Evolutionary conservation across 2,113 vertebrate genomes (phyloP), one percentile per base, ranked within the genome.

Genomic region (Eolophus roseicapilla): DNA sequence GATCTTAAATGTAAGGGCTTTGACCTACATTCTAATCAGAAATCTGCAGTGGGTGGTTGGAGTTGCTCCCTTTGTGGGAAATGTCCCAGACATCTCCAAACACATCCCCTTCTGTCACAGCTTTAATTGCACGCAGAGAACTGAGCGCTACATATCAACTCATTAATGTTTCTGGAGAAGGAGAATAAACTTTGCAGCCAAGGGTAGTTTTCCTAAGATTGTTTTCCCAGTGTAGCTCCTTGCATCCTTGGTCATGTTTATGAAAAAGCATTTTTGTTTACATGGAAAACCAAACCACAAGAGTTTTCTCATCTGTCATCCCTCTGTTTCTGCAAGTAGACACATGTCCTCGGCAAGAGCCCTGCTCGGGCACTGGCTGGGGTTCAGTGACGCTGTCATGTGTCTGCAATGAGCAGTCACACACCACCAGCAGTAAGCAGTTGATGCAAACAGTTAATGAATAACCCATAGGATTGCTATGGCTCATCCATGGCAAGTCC

Each of bases 151-250:
- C 35, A 4, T 65, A 93, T 79, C 83, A 79, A 18, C 44, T 76
- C 77, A 29, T 57, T 71, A 76, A 62, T 14, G 29, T 59, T 88
- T 83, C 68, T 76, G 74, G 50, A 63, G 57, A 86, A 43, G 70
- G 49, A 92, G 88, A 59, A 67, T 71, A 89, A 93, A 76, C 50
- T 95, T 95, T 94, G 90, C 86, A 96, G 89, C 95, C 96, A 94
- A 92, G 86, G 68, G 57, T 17, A 89, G 86, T 92, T 95, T 91
- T 70, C 87, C 53, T 91, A 73, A 70, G 64, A 82, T 81, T 95
- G 60, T 92, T 96, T 96, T 90, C 70, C 81, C 77, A 92, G 29
- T 65, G 87, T 25, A 93, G 53, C 55, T 70, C 85, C 69, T 57
- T 52, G 74, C 73, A 84, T 79, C 85, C 60, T 88, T 73, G 53